Evolutionary conservation across 2,888 invertebrate species (phyloP).

Genomic region (Drosophila crucigera): DNA sequence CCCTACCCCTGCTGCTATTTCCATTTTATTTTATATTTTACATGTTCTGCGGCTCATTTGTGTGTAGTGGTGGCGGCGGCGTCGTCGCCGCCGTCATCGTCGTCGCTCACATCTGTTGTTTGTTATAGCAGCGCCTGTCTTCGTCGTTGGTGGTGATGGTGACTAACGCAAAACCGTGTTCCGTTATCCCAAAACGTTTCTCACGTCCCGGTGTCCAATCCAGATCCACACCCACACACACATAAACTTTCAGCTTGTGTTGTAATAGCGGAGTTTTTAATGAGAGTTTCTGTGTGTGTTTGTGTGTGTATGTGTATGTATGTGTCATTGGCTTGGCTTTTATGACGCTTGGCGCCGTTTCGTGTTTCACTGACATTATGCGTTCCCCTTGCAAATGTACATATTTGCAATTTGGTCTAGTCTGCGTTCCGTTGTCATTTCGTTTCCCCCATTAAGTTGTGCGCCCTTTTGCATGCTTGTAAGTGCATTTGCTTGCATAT

Average conservation of each 20-base stretch:
- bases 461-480: slow-evolving; percentile 38
- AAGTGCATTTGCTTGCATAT: slow-evolving; percentile 32
- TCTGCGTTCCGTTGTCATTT: slow-evolving; percentile 61
- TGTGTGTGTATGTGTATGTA: neutral
- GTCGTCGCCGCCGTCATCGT: slow-evolving; percentile 12
- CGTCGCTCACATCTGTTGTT: slow-evolving; percentile 61
- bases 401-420: slow-evolving; percentile 62
- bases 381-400: slow-evolving; percentile 49
- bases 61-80: slow-evolving; percentile 34
- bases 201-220: slow-evolving; percentile 55
- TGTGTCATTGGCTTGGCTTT: slow-evolving; percentile 34
- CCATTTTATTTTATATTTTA: slow-evolving; percentile 34
- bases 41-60: slow-evolving; percentile 55
- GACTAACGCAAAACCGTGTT: slow-evolving; percentile 73
- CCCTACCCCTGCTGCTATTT: slow-evolving; percentile 22
- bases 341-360: slow-evolving; percentile 50
- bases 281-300: slow-evolving; percentile 5
- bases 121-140: slow-evolving; percentile 51
- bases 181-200: slow-evolving; percentile 76
- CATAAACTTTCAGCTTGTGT: slow-evolving; percentile 41
- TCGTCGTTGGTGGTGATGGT: slow-evolving; percentile 62
- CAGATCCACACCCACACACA: slow-evolving; percentile 47
- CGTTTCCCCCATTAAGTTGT: slow-evolving; percentile 58
- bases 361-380: slow-evolving; percentile 60
- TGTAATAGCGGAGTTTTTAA: slow-evolving; percentile 49